Evolutionary conservation across 1,140 invertebrate species (phyloP), one percentile per base, ranked within the genome.

Genomic region (Babylonia areolata): DNA sequence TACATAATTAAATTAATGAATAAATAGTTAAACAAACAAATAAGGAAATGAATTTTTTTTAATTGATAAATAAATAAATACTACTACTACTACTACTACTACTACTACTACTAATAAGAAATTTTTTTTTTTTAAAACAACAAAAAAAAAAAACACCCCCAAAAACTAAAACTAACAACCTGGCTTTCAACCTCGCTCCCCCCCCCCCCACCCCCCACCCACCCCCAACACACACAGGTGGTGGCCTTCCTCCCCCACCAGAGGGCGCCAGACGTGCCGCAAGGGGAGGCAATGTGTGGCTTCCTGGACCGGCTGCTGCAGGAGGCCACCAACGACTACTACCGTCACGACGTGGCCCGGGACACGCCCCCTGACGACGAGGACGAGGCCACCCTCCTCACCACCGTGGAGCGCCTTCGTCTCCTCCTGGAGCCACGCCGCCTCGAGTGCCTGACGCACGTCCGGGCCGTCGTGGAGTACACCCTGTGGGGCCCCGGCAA

Each of bases 181-280:
- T n/a, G n/a, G n/a, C n/a, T n/a, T n/a, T n/a, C n/a, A n/a, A n/a
- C n/a, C n/a, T n/a, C n/a, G n/a, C n/a, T n/a, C n/a, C n/a, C n/a
- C n/a, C n/a, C n/a, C n/a, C n/a, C n/a, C n/a, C n/a, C n/a, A n/a
- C n/a, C n/a, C n/a, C n/a, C n/a, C n/a, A n/a, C n/a, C n/a, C n/a
- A n/a, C n/a, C n/a, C n/a, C 46, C 6, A 6, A 51, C 46, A 51
- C 46, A 51, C 46, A 11, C 69, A 84, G 81, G 87, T 88, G n/a
- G 87, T 92, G 31, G 90, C 91, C 35, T 93, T 93, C 81, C 81
- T 93, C 39, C 92, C 92, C 28, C 91, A 91, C 39, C 91, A 92
- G 64, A 85, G 89, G 20, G 87, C 89, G 23, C 87, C 88, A 31
- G 91, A 92, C 58, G 88, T 90, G 35, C 91, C 90, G 33, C 89